phyloP scores from a whole-genome alignment of 2,888 invertebrate genomes.

The Tineola bisselliella region DNA sequence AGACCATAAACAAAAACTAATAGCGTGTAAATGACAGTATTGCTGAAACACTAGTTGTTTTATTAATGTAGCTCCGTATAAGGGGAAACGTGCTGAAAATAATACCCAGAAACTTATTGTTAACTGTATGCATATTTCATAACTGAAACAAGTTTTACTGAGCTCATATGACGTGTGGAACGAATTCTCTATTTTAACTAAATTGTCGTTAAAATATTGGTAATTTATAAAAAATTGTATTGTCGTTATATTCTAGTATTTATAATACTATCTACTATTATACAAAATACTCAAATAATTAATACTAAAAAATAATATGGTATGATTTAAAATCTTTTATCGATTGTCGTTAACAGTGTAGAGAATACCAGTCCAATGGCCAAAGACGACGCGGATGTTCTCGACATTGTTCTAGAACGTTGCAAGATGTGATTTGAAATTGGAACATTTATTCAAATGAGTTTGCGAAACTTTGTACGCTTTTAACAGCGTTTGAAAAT shows the following conservation, averaged over 20 bases:
- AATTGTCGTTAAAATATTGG: neutral
- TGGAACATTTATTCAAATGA: slow-evolving; percentile 2
- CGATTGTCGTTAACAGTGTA: neutral
- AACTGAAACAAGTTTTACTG: neutral
- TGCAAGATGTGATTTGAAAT: neutral
- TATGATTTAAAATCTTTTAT: neutral
- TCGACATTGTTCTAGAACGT: neutral
- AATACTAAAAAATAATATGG: no score
- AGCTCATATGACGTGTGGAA: neutral
- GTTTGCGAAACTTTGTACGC: neutral
- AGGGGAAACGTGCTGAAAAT: neutral
- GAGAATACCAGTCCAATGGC: neutral
- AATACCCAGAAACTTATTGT: neutral
- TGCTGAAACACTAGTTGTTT: no score
- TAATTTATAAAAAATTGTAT: no score
- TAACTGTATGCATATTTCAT: neutral
- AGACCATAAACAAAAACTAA: no score
- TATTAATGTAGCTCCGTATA: no score
- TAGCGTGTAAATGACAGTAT: no score
- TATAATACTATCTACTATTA: no score
- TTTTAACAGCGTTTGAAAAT: neutral
- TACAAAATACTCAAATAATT: no score
- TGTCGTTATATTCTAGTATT: neutral
- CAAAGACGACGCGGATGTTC: neutral
- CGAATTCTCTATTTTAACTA: neutral